Evolutionary conservation across 2,113 vertebrate species (phyloP).

Genomic region (Baryphthengus martii): DNA sequence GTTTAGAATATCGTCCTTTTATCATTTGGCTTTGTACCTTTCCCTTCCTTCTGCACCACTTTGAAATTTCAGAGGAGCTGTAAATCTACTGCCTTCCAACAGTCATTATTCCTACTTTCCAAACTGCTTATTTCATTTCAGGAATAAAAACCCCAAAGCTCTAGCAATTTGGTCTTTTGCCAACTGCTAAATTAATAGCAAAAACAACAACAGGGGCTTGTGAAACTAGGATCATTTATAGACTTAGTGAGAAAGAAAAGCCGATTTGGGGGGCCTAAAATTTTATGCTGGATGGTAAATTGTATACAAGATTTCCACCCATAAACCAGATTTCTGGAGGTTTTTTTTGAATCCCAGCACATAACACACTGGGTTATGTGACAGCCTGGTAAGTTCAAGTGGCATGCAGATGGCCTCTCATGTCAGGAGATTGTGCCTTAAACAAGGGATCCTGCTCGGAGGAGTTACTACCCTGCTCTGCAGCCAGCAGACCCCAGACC

Average conservation of each 20-base stretch:
- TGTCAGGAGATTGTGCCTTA: not conserved
- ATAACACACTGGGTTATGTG: not conserved
- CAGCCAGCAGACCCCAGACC: not conserved
- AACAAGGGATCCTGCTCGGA: not conserved
- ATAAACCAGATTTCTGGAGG: not conserved
- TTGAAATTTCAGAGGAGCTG: slow-evolving; percentile 51
- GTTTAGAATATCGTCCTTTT: slow-evolving; percentile 13
- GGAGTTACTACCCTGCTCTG: not conserved
- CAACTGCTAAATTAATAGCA: slow-evolving; percentile 37
- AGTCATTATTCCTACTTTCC: not conserved
- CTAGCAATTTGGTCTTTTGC: slow-evolving; percentile 30
- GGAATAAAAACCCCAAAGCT: slow-evolving; percentile 8
- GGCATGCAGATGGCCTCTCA: not conserved
- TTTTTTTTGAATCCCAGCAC: not conserved
- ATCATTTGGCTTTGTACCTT: slow-evolving; percentile 41
- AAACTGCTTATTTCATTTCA: slow-evolving; percentile 36
- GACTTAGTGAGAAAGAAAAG: slow-evolving; percentile 14
- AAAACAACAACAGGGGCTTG: slow-evolving; percentile 50
- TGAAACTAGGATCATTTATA: slow-evolving; percentile 31
- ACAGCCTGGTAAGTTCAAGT: not conserved
- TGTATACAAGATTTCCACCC: not conserved
- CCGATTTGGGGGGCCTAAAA: not conserved
- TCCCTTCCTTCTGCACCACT: slow-evolving; percentile 34
- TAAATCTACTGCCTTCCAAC: slow-evolving; percentile 37
- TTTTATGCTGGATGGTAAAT: not conserved